Evolutionary conservation across 2,113 vertebrate genomes (phyloP).

Genomic region (Ammodytes marinus): DNA sequence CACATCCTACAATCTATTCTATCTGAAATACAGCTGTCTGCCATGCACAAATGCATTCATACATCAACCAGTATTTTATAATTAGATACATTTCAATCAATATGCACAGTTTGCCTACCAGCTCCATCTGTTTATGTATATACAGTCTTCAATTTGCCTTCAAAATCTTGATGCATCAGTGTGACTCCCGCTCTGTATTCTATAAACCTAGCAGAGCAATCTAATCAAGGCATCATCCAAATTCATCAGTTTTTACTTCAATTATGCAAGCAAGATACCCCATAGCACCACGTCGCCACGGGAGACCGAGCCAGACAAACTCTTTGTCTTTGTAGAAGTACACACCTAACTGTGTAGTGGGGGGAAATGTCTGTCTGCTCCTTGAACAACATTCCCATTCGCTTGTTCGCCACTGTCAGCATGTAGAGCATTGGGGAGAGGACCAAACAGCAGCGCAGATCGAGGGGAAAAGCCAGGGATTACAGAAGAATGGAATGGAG

Average conservation of each 20-base stretch:
- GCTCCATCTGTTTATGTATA: slow-evolving; percentile 45
- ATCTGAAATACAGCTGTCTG: slow-evolving; percentile 39
- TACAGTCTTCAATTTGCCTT: slow-evolving; percentile 55
- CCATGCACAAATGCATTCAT: slow-evolving; percentile 24
- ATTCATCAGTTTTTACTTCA: slow-evolving; percentile 68
- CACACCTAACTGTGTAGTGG: slow-evolving; percentile 46
- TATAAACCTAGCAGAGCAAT: slow-evolving; percentile 31
- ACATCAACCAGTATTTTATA: slow-evolving; percentile 43
- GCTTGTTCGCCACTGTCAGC: slow-evolving; percentile 37
- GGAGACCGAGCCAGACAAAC: slow-evolving; percentile 34
- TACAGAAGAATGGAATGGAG: slow-evolving; percentile 54
- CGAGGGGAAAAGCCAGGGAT: slow-evolving; percentile 29
- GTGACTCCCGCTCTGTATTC: slow-evolving; percentile 59
- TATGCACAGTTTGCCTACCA: background rate
- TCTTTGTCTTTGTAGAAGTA: slow-evolving; percentile 46
- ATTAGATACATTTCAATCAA: slow-evolving; percentile 12
- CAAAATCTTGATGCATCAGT: slow-evolving; percentile 46
- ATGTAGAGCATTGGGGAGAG: slow-evolving; percentile 38
- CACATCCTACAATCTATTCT: slow-evolving; percentile 35
- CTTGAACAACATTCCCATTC: slow-evolving; percentile 48
- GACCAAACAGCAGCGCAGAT: slow-evolving; percentile 47
- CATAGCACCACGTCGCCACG: slow-evolving; percentile 43
- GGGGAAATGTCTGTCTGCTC: slow-evolving; percentile 9
- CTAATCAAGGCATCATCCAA: slow-evolving; percentile 70
- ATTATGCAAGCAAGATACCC: slow-evolving; percentile 63